A percentile compares a stretch with the other conserved stretches of the same genome.
Conservation (phyloP, 2,888 invertebrate genomes). For the Chrysomela aeneicollis region DNA sequence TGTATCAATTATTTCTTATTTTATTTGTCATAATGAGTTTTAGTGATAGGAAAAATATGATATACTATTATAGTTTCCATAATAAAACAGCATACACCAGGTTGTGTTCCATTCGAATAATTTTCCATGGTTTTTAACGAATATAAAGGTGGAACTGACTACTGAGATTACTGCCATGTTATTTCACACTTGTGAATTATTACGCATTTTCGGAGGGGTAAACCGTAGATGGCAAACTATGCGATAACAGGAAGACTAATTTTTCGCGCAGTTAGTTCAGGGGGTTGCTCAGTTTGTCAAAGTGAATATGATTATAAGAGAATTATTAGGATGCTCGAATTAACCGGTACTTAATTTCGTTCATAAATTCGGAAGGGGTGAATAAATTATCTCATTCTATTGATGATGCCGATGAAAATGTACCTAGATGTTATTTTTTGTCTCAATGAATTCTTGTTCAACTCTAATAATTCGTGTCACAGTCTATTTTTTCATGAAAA, state of each 20-base stretch:
- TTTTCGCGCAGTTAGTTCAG: neutral
- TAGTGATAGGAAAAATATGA: too few relatives aligned
- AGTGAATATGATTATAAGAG: neutral
- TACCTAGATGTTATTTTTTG: too few relatives aligned
- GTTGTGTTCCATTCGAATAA: too few relatives aligned
- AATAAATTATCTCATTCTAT: neutral
- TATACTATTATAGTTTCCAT: too few relatives aligned
- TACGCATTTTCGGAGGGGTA: neutral
- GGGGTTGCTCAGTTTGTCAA: neutral
- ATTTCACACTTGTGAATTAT: neutral
- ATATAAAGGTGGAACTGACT: neutral
- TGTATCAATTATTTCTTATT: too few relatives aligned
- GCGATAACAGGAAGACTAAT: conserved; percentile 1
- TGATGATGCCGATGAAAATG: too few relatives aligned
- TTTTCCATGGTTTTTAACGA: too few relatives aligned
- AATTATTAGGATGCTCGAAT: conserved; percentile 5
- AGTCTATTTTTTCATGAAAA: too few relatives aligned
- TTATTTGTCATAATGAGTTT: too few relatives aligned
- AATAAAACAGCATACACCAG: too few relatives aligned
- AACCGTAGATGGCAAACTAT: neutral
- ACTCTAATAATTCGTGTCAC: too few relatives aligned
- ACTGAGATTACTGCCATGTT: neutral
- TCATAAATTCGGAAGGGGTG: neutral
- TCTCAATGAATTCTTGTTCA: too few relatives aligned
- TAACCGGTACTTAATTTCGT: neutral